These are phyloP conservation scores for Ibidorhyncha struthersii DNA, from an alignment of 2,113 vertebrate genomes.

Conservation along the genomic window DNA sequence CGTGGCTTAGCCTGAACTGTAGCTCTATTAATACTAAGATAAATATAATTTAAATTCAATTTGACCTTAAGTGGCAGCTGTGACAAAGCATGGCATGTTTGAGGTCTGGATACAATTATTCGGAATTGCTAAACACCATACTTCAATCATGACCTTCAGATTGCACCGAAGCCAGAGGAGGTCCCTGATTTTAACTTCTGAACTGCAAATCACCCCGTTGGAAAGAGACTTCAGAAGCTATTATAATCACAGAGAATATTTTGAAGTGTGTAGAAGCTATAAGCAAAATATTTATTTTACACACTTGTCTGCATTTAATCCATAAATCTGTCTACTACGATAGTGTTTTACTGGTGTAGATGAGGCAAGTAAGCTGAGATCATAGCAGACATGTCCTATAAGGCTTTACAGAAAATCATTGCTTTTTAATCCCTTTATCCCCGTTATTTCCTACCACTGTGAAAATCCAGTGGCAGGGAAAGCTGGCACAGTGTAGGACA, in stretches of 20 bases:
- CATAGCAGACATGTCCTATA: constrained; percentile 55
- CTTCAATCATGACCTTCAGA: background rate
- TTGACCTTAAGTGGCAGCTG: constrained; percentile 35
- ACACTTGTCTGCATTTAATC: constrained; percentile 54
- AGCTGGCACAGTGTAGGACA: constrained; percentile 38
- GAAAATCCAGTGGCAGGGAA: constrained; percentile 44
- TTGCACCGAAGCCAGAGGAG: background rate
- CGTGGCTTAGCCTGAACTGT: background rate
- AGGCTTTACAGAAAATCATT: constrained; percentile 62
- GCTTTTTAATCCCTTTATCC: constrained; percentile 69
- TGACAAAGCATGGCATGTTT: background rate
- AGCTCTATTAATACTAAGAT: constrained; percentile 20
- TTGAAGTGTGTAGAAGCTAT: background rate
- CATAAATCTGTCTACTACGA: background rate
- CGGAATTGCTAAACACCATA: background rate
- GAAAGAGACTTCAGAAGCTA: constrained; percentile 19
- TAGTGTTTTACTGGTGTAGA: constrained; percentile 33
- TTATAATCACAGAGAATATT: background rate
- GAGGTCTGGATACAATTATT: constrained; percentile 17
- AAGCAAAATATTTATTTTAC: constrained; percentile 52
- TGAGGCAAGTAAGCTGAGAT: constrained; percentile 56
- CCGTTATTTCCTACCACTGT: constrained; percentile 45
- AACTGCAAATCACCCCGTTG: background rate
- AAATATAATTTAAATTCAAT: constrained; percentile 21
- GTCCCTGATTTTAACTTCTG: constrained; percentile 17